A percentile compares a stretch with the other conserved stretches of the same genome.
Evolutionary conservation across 2,888 invertebrate species (phyloP).

Genomic region (Andrena bicolor): DNA sequence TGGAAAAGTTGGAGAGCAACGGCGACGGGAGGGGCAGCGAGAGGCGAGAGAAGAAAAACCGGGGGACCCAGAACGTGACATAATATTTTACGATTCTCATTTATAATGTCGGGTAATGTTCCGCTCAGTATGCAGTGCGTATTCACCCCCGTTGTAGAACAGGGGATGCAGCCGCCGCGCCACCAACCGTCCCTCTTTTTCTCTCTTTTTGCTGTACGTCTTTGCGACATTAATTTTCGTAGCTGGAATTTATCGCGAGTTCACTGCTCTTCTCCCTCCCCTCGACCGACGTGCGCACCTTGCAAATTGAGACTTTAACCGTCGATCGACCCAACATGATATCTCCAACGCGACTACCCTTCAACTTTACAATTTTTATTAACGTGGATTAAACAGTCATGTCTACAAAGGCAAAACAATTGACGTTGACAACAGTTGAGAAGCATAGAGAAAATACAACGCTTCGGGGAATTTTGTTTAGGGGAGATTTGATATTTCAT

Average conservation of each 20-base stretch:
- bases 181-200: constrained; percentile 28
- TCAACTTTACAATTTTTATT: background rate
- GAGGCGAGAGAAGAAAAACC: constrained; percentile 37
- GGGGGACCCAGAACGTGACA: constrained; percentile 60
- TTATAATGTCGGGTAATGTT: constrained; percentile 76
- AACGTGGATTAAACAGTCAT: no score
- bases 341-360: background rate
- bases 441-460: no score
- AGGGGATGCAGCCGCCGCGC: constrained; percentile 54
- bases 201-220: constrained; percentile 14
- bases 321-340: constrained; percentile 1
- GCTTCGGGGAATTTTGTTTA: background rate
- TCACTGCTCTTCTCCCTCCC: constrained; percentile 11
- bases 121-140: constrained; percentile 74
- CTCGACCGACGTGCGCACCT: constrained; percentile 31
- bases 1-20: constrained; percentile 3
- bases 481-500: background rate
- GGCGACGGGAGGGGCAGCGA: constrained; percentile 17
- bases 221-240: constrained; percentile 75
- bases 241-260: constrained; percentile 73
- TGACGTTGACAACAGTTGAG: no score
- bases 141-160: constrained; percentile 55
- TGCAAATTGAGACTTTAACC: constrained; percentile 52
- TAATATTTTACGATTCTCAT: constrained; percentile 77
- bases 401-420: no score